Evolutionary conservation across 1,140 invertebrate genomes (phyloP), one percentile per base, ranked within the genome.

Genomic region (Temnothorax curvispinosus): DNA sequence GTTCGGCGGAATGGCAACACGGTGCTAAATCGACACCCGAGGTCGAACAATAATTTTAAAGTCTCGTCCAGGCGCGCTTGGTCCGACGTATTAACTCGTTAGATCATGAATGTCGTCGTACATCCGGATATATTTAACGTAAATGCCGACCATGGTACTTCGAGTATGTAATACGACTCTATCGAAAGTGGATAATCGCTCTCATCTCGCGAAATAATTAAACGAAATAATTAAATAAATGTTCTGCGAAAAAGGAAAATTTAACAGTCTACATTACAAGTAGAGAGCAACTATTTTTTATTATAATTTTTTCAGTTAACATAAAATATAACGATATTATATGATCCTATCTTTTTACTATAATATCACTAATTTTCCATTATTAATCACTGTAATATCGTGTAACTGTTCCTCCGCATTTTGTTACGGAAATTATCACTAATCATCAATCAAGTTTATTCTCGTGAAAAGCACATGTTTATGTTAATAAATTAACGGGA

Each of bases 1-100:
- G 47, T 18, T 41, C 35, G 18, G 15, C 38, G 15, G n/a, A 38
- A 35, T 50, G 3, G 3, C 18, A 65, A 58, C 38, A 56, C 0
- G 9, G 1, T 38, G 15, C 2, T 69, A 52, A 56, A 80, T 80
- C 21, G 8, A 80, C 35, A 44, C 6, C 13, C 35, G 44, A 80
- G 62, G 47, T 69, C 50, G 7, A 67, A 38, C 35, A 80, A 80
- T 18, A 67, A 54, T 44, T 69, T 54, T 18, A 56, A 69, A 80
- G n/a, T 69, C n/a, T 54, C 47, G 62, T 54, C 32, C 7, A 50
- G 15, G 21, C 32, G 18, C 47, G 62, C 35, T 78, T 15, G 62
- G 62, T 80, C 52, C 67, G 27, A 52, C 18, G 4, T 35, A 82
- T 82, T 82, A 82, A 82, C 80, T 82, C 67, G 52, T 82, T 72